Evolutionary conservation across 2,113 vertebrate genomes (phyloP), one percentile per base, ranked within the genome.

Genomic region (Clarias batrachus): DNA sequence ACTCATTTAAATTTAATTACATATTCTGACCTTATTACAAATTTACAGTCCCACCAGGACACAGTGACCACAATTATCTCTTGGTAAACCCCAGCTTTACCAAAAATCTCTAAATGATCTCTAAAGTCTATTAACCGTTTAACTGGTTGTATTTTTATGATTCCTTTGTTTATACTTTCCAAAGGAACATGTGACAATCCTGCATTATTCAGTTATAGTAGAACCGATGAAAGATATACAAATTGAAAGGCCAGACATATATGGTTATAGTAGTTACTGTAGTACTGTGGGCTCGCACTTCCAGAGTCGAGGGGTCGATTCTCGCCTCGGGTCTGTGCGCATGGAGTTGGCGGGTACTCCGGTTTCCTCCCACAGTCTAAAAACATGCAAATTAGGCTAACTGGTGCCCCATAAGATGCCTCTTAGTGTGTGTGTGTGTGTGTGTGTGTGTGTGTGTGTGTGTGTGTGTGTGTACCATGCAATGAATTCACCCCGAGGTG

Each of bases 21-120:
- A 62, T 48, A 76, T 48, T 76, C 37, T 76, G 70, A 76, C 70
- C 57, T 85, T 74, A 48, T 76, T 30, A 73, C 41, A 62, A 41
- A 76, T 73, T 21, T 63, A n/a, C 54, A 30, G 71, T 27, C 11
- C 19, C 12, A 56, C n/a, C 37, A 54, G 25, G 21, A 83, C 19
- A 71, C 82, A 83, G 52, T 33, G 25, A 70, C 71, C 25, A 8
- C 19, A 57, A 78, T 13, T 30, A 54, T 83, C 9, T 12, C 23
- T 17, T 0, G n/a, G 19, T 57, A 30, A 71, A 7, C 9, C 48
- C 71, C 27, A 25, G 19, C 66, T 66, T 66, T 19, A 66, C 3
- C 33, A 73, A 73, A 41, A n/a, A 7, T 5, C 25, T 12, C 27
- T 37, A 37, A 25, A n/a, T 57, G 48, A 76, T 57, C 13, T 78